Conservation (phyloP, 1,140 invertebrate genomes). For the Ips typographus region DNA sequence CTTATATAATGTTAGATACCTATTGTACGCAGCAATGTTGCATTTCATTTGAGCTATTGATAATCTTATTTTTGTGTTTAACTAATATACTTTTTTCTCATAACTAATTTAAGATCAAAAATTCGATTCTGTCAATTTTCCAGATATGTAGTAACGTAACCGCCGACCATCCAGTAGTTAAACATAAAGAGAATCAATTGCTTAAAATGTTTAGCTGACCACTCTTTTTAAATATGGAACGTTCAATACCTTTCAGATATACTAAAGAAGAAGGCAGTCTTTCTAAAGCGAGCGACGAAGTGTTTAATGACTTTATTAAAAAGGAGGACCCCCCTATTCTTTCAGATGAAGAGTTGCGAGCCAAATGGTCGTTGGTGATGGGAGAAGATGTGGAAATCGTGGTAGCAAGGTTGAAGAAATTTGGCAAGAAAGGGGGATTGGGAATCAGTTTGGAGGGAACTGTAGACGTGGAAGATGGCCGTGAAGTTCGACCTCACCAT, state of each 20-base stretch:
- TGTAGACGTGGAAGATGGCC: conserved; percentile 89
- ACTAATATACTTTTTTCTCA: neutral
- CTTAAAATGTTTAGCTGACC: neutral
- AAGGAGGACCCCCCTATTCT: conserved; percentile 54
- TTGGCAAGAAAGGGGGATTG: conserved; percentile 82
- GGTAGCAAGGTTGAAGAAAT: conserved; percentile 84
- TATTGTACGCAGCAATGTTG: neutral
- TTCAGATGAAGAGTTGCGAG: conserved; percentile 75
- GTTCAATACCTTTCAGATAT: conserved; percentile 47
- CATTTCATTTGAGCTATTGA: conserved; percentile 1
- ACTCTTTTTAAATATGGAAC: conserved; percentile 16
- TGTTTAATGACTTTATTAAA: conserved; percentile 33
- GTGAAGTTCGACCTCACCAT: conserved; percentile 89
- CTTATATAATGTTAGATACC: neutral
- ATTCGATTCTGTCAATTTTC: neutral
- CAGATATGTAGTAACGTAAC: neutral
- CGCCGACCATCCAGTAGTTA: neutral
- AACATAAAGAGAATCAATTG: conserved; percentile 2
- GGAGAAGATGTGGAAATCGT: conserved; percentile 85
- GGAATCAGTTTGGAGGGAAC: conserved; percentile 97
- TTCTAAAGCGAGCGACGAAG: conserved; percentile 34
- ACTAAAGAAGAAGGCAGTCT: conserved; percentile 44
- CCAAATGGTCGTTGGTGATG: conserved; percentile 83
- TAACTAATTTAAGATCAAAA: neutral
- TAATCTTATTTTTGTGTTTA: conserved; percentile 5